Evolutionary conservation across 2,113 vertebrate genomes (phyloP).

Genomic region (Trichechus manatus): DNA sequence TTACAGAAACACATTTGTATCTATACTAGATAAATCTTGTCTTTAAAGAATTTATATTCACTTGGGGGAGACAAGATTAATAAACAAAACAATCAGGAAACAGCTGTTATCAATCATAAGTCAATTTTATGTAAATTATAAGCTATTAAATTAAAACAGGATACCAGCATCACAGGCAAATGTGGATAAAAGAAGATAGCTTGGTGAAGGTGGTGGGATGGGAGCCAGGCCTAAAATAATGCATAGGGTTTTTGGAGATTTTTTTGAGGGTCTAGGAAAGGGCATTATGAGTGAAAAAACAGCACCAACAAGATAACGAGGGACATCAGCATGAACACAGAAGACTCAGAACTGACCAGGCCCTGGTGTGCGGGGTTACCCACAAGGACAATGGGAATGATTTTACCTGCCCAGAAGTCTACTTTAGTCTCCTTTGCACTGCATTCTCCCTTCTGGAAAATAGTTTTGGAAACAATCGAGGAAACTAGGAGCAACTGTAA

Average conservation of each 20-base stretch:
- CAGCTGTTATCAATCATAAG: not conserved
- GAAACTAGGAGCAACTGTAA: not conserved
- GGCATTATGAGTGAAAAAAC: not conserved
- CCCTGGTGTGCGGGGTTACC: fast-evolving
- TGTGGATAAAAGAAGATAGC: not conserved
- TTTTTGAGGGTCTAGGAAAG: not conserved
- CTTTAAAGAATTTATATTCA: conserved; percentile 36
- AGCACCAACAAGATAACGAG: not conserved
- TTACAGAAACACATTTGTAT: not conserved
- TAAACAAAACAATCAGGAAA: not conserved
- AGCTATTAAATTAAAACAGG: not conserved
- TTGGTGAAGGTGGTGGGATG: not conserved
- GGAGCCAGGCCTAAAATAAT: not conserved
- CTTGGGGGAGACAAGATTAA: not conserved
- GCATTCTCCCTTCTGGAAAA: conserved; percentile 47
- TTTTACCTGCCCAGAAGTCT: not conserved
- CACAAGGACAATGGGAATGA: not conserved
- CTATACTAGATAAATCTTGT: not conserved
- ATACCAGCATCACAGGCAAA: not conserved
- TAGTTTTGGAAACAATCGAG: not conserved
- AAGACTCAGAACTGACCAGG: not conserved
- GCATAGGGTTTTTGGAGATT: not conserved
- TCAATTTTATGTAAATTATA: not conserved
- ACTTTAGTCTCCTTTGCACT: not conserved
- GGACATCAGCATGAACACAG: not conserved